A percentile compares a stretch with the other conserved stretches of the same genome.
These are phyloP conservation scores for Drosophila diplacantha DNA, from an alignment of 2,888 invertebrate species.

Conservation along the genomic window DNA sequence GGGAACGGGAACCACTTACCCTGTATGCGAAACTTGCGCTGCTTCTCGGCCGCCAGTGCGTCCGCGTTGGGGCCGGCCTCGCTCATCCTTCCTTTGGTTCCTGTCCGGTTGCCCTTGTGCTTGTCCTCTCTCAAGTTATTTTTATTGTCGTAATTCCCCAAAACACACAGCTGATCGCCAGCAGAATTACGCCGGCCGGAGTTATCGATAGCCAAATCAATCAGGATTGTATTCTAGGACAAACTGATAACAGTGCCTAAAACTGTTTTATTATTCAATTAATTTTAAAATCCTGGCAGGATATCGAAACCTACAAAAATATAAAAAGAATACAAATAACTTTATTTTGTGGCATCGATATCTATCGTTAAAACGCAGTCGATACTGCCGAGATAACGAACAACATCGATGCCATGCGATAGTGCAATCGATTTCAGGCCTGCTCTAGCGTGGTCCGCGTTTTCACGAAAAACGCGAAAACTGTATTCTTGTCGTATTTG, in stretches of 20 bases:
- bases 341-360: not conserved
- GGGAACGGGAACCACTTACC: slow-evolving; percentile 32
- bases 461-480: slow-evolving; percentile 38
- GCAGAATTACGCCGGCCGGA: slow-evolving; percentile 10
- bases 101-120: not conserved
- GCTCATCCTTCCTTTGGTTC: slow-evolving; percentile 27
- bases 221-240: not conserved
- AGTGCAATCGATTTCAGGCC: slow-evolving; percentile 4
- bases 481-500: slow-evolving; percentile 1
- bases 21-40: slow-evolving; percentile 61
- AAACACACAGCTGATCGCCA: slow-evolving; percentile 24
- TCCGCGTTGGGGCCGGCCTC: slow-evolving; percentile 47
- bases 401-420: not conserved
- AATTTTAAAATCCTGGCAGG: not conserved
- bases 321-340: not conserved
- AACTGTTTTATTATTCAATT: not conserved
- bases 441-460: slow-evolving; percentile 33
- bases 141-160: slow-evolving; percentile 51
- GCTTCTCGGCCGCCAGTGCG: slow-evolving; percentile 56
- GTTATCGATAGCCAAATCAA: not conserved
- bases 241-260: too few species aligned
- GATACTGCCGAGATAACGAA: not conserved
- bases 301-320: not conserved
- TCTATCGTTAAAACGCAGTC: not conserved
- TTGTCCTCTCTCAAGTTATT: not conserved